Percentiles rank a stretch among this genome's conserved stretches.
phyloP scores from a whole-genome alignment of 2,888 invertebrate genomes.

The Cheilosia vernalis region DNA sequence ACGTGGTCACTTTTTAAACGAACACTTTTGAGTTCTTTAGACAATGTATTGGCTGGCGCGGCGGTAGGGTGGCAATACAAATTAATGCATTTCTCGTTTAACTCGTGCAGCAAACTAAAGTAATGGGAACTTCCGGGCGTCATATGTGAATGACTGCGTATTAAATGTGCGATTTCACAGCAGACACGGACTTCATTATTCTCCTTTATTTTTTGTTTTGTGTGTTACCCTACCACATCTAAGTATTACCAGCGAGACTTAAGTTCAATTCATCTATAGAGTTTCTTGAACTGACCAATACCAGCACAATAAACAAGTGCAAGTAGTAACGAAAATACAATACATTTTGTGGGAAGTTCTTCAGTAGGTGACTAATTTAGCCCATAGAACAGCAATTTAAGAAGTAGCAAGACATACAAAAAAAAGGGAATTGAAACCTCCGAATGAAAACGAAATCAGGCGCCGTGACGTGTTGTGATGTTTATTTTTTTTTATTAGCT shows the following conservation, averaged over 20 bases:
- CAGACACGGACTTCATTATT: background rate
- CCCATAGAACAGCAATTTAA: no score
- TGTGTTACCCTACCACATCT: conserved; percentile 4
- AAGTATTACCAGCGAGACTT: conserved; percentile 7
- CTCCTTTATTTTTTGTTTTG: background rate
- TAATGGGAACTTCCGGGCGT: conserved; percentile 37
- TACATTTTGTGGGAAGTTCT: conserved; percentile 5
- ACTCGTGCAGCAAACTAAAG: conserved; percentile 9
- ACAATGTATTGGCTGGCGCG: background rate
- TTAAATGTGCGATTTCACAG: conserved; percentile 11
- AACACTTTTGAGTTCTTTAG: background rate
- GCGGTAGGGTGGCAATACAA: conserved; percentile 5
- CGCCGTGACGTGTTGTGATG: conserved; percentile 5
- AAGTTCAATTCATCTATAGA: conserved; percentile 7
- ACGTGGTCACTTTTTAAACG: background rate
- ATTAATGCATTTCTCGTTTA: conserved; percentile 1
- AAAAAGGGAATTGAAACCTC: background rate
- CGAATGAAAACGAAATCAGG: conserved; percentile 2
- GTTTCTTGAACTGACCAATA: conserved; percentile 10
- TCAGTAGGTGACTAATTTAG: no score
- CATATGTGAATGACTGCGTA: conserved; percentile 23
- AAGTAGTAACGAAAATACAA: background rate
- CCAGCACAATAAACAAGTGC: background rate
- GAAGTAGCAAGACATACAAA: no score
- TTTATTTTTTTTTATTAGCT: background rate